Evolutionary conservation across 2,797 vertebrate genomes (phyloP).

Genomic region (Brotula barbata): DNA sequence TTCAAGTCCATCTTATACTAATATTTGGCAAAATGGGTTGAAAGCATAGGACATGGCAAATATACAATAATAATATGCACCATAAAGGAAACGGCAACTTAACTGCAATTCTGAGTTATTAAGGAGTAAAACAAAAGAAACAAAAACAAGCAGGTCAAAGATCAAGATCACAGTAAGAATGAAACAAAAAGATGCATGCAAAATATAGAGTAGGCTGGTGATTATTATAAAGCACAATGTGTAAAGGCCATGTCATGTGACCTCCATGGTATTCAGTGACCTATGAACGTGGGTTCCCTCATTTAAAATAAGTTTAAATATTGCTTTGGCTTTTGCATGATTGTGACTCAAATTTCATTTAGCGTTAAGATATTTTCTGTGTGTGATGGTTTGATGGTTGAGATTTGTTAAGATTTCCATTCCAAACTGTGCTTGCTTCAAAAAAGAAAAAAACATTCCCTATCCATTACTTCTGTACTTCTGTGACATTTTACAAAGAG

Average conservation of each 20-base stretch:
- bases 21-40: conserved; percentile 76
- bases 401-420: conserved; percentile 12
- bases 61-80: conserved; percentile 69
- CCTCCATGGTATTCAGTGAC: conserved; percentile 77
- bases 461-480: conserved; percentile 11
- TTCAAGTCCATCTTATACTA: conserved; percentile 67
- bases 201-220: conserved; percentile 69
- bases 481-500: conserved; percentile 24
- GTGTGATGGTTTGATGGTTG: background rate
- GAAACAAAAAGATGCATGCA: conserved; percentile 73
- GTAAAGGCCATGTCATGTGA: conserved; percentile 75
- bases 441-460: conserved; percentile 19
- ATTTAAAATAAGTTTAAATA: conserved; percentile 48
- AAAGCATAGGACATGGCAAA: conserved; percentile 65
- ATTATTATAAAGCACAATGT: conserved; percentile 77
- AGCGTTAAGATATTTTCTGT: conserved; percentile 1
- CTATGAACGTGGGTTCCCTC: conserved; percentile 62
- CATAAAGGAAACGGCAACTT: conserved; percentile 61
- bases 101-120: conserved; percentile 52
- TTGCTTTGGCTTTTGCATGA: conserved; percentile 67
- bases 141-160: conserved; percentile 62
- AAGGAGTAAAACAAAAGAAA: conserved; percentile 57
- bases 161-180: conserved; percentile 62
- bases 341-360: conserved; percentile 24
- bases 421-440: conserved; percentile 3